Evolutionary conservation across 2,113 vertebrate species (phyloP).

Genomic region (Phyllostomus discolor): DNA sequence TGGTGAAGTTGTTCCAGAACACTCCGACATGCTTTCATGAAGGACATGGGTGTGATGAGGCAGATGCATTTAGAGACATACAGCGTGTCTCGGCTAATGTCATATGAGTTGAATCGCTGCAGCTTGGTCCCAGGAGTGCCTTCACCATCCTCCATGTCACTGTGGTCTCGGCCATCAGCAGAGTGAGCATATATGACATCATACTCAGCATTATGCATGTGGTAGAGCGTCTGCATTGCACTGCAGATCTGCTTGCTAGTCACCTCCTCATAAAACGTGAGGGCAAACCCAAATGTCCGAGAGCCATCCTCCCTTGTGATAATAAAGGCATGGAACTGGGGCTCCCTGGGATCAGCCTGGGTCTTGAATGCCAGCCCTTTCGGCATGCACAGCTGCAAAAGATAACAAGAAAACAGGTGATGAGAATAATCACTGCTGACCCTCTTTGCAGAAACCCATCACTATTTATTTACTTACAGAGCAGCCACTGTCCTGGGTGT

Average conservation of each 20-base stretch:
- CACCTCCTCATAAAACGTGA: conserved; percentile 99
- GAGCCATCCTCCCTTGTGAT: conserved; percentile 99
- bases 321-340: conserved; percentile 97
- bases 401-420: conserved; percentile 45
- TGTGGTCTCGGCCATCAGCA: conserved; percentile 77
- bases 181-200: conserved; percentile 89
- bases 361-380: conserved; percentile 98
- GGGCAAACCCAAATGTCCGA: conserved; percentile 96
- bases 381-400: conserved; percentile 96
- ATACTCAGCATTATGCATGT: conserved; percentile 99
- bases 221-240: conserved; percentile 99
- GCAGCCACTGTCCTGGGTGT: background rate
- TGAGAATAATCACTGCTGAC: background rate
- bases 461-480: background rate
- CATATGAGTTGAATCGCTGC: conserved; percentile 97
- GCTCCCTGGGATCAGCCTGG: conserved; percentile 91
- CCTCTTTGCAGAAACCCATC: background rate
- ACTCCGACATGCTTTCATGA: conserved; percentile 94
- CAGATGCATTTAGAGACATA: conserved; percentile 99
- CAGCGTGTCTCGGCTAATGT: conserved; percentile 96
- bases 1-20: conserved; percentile 94
- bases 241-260: conserved; percentile 99
- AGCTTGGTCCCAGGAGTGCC: conserved; percentile 90
- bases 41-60: conserved; percentile 96
- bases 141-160: conserved; percentile 80